These are phyloP conservation scores for Urechis unicinctus DNA, from an alignment of 2,888 invertebrate species.

Conservation along the genomic window DNA sequence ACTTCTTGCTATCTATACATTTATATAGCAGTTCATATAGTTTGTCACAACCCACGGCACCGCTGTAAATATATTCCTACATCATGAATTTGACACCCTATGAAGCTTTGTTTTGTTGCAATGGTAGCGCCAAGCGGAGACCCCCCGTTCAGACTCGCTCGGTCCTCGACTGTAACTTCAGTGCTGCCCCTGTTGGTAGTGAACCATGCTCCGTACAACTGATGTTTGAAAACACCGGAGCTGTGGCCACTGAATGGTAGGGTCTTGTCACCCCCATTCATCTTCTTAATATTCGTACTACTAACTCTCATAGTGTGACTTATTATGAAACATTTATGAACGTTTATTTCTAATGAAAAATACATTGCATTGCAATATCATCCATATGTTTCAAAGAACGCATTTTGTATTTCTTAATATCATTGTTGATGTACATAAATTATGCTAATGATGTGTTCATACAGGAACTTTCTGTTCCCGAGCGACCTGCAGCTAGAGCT, in stretches of 20 bases:
- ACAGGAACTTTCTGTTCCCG: constrained; percentile 46
- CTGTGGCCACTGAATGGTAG: constrained; percentile 46
- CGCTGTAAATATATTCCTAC: no score
- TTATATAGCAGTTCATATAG: no score
- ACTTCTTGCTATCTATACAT: no score
- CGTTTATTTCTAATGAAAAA: no score
- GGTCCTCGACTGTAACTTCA: constrained; percentile 48
- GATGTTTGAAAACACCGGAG: constrained; percentile 47
- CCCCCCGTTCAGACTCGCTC: constrained; percentile 40
- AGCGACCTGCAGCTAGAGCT: constrained; percentile 45
- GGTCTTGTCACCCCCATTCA: constrained; percentile 5
- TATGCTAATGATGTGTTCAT: no score
- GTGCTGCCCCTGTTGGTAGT: constrained; percentile 45
- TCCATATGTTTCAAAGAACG: no score
- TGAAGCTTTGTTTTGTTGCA: no score
- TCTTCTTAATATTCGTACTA: background rate
- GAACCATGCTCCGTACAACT: constrained; percentile 42
- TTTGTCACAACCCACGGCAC: no score
- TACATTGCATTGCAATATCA: no score
- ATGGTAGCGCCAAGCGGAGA: constrained; percentile 30
- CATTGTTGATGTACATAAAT: no score
- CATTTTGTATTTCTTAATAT: no score
- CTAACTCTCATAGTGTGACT: background rate
- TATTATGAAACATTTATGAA: no score
- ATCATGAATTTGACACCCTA: background rate